A percentile compares a stretch with the other conserved stretches of the same genome.
Conservation (phyloP, 1,140 invertebrate genomes). For the Lanistes nyassanus region DNA sequence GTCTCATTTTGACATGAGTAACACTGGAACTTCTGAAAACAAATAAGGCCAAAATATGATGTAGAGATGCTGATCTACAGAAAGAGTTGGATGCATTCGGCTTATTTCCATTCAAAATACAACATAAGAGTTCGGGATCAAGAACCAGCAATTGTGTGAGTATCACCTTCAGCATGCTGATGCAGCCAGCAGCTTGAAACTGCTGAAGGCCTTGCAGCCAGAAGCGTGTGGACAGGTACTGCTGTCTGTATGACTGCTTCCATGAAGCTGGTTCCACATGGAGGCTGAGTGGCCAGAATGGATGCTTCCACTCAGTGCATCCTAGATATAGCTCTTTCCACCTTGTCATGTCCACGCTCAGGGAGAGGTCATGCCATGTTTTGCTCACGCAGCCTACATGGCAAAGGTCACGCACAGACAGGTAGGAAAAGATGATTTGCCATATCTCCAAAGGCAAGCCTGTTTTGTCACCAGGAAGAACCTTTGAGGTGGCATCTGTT, state of each 20-base stretch:
- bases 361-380: conserved; percentile 54
- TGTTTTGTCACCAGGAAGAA: conserved; percentile 53
- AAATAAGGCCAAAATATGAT: too few relatives aligned
- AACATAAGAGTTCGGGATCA: too few relatives aligned
- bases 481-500: conserved; percentile 28
- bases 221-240: conserved; percentile 46
- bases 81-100: too few relatives aligned
- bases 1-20: too few relatives aligned
- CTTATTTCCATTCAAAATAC: too few relatives aligned
- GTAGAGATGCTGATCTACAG: too few relatives aligned
- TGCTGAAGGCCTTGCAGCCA: conserved; percentile 43
- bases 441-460: conserved; percentile 58
- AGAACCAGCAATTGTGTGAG: too few relatives aligned
- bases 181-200: conserved; percentile 41
- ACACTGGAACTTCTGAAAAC: too few relatives aligned
- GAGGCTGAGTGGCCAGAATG: conserved; percentile 56
- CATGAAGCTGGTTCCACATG: conserved; percentile 55
- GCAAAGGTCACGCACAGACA: conserved; percentile 51
- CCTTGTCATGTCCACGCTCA: conserved; percentile 49
- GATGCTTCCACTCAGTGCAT: conserved; percentile 55
- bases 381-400: conserved; percentile 52
- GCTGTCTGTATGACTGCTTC: conserved; percentile 50
- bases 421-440: conserved; percentile 56
- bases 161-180: conserved; percentile 22
- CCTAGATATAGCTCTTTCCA: conserved; percentile 55